Evolutionary conservation across 2,113 vertebrate species (phyloP).

Genomic region (Myxocyprinus asiaticus): DNA sequence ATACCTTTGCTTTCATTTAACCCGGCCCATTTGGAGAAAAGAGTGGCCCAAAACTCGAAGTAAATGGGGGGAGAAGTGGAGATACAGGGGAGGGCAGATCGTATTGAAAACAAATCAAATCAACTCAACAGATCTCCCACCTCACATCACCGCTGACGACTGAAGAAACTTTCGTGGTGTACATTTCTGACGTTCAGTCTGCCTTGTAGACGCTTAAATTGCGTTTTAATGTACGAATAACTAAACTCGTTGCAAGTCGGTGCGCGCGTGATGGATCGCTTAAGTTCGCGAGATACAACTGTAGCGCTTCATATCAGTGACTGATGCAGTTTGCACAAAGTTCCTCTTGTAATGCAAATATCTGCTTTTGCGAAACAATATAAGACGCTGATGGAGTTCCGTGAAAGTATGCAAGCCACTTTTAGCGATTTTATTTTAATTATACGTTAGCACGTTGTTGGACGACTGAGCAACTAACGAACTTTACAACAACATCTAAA

Average conservation of each 20-base stretch:
- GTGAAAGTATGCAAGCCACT: background rate
- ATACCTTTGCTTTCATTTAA: conserved; percentile 64
- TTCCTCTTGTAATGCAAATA: background rate
- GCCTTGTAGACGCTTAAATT: background rate
- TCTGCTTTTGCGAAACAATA: background rate
- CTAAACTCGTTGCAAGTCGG: conserved; percentile 8
- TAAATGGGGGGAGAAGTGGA: conserved; percentile 50
- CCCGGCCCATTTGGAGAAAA: conserved; percentile 76
- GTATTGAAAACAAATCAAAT: conserved; percentile 78
- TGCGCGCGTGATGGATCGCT: conserved; percentile 68
- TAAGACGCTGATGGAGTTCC: conserved; percentile 51
- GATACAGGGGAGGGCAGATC: conserved; percentile 57
- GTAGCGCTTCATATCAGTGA: conserved; percentile 43
- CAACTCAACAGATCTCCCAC: conserved; percentile 71
- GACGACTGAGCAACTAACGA: conserved; percentile 14
- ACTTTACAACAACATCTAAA: conserved; percentile 10
- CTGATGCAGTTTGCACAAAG: conserved; percentile 39
- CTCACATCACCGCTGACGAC: conserved; percentile 58
- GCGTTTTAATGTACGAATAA: conserved; percentile 45
- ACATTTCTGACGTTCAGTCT: background rate
- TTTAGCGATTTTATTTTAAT: conserved; percentile 35
- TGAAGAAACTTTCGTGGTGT: conserved; percentile 38
- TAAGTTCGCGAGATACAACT: conserved; percentile 62
- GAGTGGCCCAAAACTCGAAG: conserved; percentile 73
- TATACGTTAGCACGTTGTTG: conserved; percentile 42